Evolutionary conservation across 2,888 invertebrate genomes (phyloP).

Genomic region (Scaptodrosophila latifasciaeformis): DNA sequence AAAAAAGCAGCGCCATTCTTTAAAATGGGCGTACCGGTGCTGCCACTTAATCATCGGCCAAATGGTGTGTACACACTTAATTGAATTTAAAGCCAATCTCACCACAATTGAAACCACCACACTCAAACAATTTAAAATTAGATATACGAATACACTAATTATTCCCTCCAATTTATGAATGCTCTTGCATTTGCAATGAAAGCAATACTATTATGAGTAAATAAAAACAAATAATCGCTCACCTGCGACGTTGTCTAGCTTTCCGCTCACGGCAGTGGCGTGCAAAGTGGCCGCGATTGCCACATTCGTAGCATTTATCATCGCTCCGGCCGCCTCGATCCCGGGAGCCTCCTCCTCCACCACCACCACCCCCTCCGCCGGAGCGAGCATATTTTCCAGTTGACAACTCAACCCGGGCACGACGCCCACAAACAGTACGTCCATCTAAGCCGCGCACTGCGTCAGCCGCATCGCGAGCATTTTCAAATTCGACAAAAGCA

Average conservation of each 20-base stretch:
- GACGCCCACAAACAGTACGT: constrained; percentile 89
- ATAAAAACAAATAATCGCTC: constrained; percentile 42
- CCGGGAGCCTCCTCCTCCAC: constrained; percentile 76
- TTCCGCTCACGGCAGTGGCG: constrained; percentile 87
- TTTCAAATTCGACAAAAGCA: constrained; percentile 96
- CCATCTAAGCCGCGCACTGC: constrained; percentile 87
- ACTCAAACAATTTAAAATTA: constrained; percentile 43
- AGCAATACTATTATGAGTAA: too few relatives aligned
- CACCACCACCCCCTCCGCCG: constrained; percentile 57
- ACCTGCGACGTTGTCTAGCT: constrained; percentile 77
- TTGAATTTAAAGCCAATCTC: too few relatives aligned
- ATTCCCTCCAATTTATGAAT: constrained; percentile 29
- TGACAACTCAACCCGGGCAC: constrained; percentile 94
- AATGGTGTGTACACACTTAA: constrained; percentile 29
- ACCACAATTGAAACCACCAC: constrained; percentile 34
- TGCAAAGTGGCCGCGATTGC: constrained; percentile 94
- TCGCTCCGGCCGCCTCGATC: constrained; percentile 75
- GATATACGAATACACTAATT: constrained; percentile 17
- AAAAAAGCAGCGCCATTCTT: too few relatives aligned
- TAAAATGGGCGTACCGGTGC: too few relatives aligned
- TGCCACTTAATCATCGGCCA: too few relatives aligned
- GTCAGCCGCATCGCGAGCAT: constrained; percentile 91
- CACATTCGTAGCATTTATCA: constrained; percentile 96
- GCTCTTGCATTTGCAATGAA: too few relatives aligned
- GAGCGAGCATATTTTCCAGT: constrained; percentile 83